Conservation (phyloP, 2,113 vertebrate species). For the Polypterus bichir region DNA sequence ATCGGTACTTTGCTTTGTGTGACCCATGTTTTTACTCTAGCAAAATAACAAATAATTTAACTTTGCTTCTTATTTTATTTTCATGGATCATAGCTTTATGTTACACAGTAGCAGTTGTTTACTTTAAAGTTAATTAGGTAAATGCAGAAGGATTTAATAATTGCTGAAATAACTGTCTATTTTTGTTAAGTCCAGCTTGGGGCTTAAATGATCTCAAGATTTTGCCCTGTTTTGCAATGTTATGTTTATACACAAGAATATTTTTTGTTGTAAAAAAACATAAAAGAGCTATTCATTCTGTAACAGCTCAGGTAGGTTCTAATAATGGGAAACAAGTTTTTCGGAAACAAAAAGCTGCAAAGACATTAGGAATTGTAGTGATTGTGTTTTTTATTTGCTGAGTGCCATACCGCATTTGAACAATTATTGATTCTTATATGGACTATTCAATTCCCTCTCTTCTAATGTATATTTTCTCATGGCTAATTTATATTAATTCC, state of each 20-base stretch:
- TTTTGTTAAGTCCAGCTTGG: conserved; percentile 1
- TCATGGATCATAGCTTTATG: neutral
- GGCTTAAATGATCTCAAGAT: neutral
- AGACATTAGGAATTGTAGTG: conserved; percentile 12
- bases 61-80: neutral
- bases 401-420: conserved; percentile 3
- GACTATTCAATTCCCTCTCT: neutral
- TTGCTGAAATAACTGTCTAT: neutral
- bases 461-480: neutral
- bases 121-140: neutral
- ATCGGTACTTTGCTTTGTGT: conserved; percentile 6
- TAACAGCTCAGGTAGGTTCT: neutral
- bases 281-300: neutral
- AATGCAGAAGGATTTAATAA: neutral
- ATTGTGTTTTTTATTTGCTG: conserved; percentile 4
- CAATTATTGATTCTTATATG: conserved; percentile 3
- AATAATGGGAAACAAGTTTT: neutral
- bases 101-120: conserved; percentile 1
- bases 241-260: conserved; percentile 4
- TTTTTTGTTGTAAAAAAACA: conserved; percentile 3
- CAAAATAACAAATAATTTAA: conserved; percentile 4
- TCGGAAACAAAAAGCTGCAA: conserved; percentile 1
- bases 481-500: conserved; percentile 11
- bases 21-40: conserved; percentile 4
- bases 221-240: conserved; percentile 2